These are phyloP conservation scores for Pedionomus torquatus DNA, from an alignment of 2,113 vertebrate genomes.

Conservation along the genomic window DNA sequence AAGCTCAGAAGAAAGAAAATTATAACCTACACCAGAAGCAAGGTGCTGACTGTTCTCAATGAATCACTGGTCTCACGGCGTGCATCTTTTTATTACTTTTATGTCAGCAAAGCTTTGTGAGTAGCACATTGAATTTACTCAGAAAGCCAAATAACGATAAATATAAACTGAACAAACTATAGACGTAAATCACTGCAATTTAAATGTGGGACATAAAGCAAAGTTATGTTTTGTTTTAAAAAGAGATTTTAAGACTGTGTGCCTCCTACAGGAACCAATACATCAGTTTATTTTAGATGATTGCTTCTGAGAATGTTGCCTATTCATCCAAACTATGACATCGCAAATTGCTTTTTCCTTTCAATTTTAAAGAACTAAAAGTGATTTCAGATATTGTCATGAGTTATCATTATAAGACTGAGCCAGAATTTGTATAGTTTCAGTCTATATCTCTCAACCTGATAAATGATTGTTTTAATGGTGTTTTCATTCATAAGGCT, in stretches of 20 bases:
- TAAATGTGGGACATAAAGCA: background rate
- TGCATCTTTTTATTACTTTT: background rate
- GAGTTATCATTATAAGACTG: slow-evolving; percentile 10
- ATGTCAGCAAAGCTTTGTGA: slow-evolving; percentile 9
- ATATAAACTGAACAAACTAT: background rate
- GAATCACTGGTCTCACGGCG: background rate
- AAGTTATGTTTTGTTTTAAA: slow-evolving; percentile 36
- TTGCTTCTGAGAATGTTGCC: slow-evolving; percentile 40
- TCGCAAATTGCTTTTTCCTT: slow-evolving; percentile 4
- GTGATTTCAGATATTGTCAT: slow-evolving; percentile 35
- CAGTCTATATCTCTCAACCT: background rate
- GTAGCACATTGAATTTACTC: slow-evolving; percentile 13
- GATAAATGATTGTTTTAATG: background rate
- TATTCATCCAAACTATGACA: slow-evolving; percentile 22
- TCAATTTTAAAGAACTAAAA: slow-evolving; percentile 57
- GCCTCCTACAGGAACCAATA: background rate
- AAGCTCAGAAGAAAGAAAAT: background rate
- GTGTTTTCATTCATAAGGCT: slow-evolving; percentile 25
- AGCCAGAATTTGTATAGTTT: slow-evolving; percentile 1
- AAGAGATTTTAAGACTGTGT: slow-evolving; percentile 19
- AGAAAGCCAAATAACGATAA: slow-evolving; percentile 15
- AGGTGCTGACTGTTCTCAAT: background rate
- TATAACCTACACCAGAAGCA: background rate
- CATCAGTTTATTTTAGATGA: slow-evolving; percentile 41
- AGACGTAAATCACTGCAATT: slow-evolving; percentile 7